Percentiles rank a stretch among this genome's conserved stretches.
Evolutionary conservation across 2,888 invertebrate genomes (phyloP).

Genomic region (Euzophera pinguis): DNA sequence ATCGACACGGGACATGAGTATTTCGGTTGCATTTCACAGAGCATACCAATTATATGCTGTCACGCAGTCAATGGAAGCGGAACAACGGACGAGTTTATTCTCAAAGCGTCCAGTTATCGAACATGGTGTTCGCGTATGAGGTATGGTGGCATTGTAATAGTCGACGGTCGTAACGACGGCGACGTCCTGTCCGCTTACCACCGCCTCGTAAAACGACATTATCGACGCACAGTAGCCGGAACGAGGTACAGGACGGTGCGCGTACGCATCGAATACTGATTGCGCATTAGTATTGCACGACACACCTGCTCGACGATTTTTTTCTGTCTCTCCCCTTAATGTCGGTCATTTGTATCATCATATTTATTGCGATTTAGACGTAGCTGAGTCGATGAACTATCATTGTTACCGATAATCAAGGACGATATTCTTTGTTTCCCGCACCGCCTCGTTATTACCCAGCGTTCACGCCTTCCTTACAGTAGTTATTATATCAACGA

Average conservation of each 20-base stretch:
- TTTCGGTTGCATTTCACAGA: conserved; percentile 45
- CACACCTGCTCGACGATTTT: conserved; percentile 75
- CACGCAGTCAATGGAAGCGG: conserved; percentile 57
- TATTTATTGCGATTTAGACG: conserved; percentile 71
- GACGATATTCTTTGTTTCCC: conserved; percentile 51
- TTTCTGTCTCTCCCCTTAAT: conserved; percentile 74
- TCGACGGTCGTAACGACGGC: conserved; percentile 75
- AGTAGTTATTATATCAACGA: conserved; percentile 5
- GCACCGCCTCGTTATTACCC: conserved; percentile 9
- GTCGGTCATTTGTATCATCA: conserved; percentile 76
- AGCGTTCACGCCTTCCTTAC: conserved; percentile 13
- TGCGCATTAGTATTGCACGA: conserved; percentile 76
- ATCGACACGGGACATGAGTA: conserved; percentile 37
- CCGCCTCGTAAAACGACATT: conserved; percentile 78
- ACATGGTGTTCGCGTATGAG: conserved; percentile 59
- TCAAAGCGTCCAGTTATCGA: conserved; percentile 43
- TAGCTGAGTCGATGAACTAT: conserved; percentile 55
- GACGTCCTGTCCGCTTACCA: conserved; percentile 74
- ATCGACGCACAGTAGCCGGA: conserved; percentile 80
- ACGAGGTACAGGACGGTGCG: conserved; percentile 78
- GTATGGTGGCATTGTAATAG: conserved; percentile 75
- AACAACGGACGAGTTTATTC: conserved; percentile 47
- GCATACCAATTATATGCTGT: conserved; percentile 37
- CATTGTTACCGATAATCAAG: conserved; percentile 58
- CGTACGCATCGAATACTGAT: conserved; percentile 73